Evolutionary conservation across 2,797 vertebrate genomes (phyloP), one percentile per base, ranked within the genome.

Genomic region (Anabacerthia variegaticeps): DNA sequence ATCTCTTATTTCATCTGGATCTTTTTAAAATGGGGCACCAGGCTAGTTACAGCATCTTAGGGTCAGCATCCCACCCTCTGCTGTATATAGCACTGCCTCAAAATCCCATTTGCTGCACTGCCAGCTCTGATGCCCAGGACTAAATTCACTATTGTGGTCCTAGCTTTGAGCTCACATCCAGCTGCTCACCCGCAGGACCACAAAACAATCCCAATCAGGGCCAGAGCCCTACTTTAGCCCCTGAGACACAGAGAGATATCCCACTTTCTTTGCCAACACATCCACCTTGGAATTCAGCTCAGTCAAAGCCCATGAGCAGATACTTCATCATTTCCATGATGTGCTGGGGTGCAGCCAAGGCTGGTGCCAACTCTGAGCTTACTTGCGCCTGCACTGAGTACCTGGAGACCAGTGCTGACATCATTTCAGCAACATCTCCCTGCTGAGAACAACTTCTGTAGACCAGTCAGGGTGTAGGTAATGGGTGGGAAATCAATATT

Each of bases 291-390:
- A 10, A 10, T 58, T 73, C 0, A 0, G 22, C 43, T 92, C 16
- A 6, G 43, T 43, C 39, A 56, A 72, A 88, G 12, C 8, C 46
- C 52, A 18, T 0, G 1, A 14, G 8, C 5, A 7, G 18, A 24
- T 62, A n/a, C 28, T 56, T 44, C 30, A 14, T 51, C 32, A 37
- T 37, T 44, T 41, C 34, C 12, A 3, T 55, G 21, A 24, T 2
- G 2, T 0, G 1, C 23, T 2, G 3, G 41, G 23, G 43, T 63
- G 52, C 37, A 61, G 61, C 34, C 2, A 4, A 55, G 26, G 24
- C 8, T 54, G 44, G 20, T 67, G 32, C 54, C 21, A 56, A 8
- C 39, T 30, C 28, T 55, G 82, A n/a, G 56, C 36, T 81, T 0
- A 0, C 20, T 14, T 34, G 18, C 68, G 54, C 48, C 52, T 59